Evolutionary conservation across 1,140 invertebrate species (phyloP), one percentile per base, ranked within the genome.

Genomic region (Holcopasites calliopsidis): DNA sequence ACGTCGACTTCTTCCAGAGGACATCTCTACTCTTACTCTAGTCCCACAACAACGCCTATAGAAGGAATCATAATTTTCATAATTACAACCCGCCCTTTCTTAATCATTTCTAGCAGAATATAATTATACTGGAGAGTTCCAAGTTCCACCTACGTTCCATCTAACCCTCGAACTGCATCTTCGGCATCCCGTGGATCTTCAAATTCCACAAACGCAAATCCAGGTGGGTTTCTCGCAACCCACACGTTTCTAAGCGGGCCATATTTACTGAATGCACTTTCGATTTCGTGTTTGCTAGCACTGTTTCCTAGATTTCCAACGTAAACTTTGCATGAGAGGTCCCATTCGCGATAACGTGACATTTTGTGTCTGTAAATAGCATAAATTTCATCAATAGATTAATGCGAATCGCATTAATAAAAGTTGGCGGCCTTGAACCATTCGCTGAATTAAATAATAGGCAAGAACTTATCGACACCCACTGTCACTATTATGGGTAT

Each of bases 141-240:
- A n/a, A n/a, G n/a, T n/a, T n/a, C 52, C 73, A 94, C 96, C 94
- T 93, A 97, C 95, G 96, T 97, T 93, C 98, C 98, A 93, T 99
- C 98, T 72, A 99, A 92, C 57, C 95, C 97, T 86, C 97, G 93
- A n/a, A 98, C 97, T 62, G 98, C 97, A 93, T 99, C 98, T 91
- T 99, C 97, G 18, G 98, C 98, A 92, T 99, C 99, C 79, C 98
- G 93, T 7, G 96, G 94, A 91, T 99, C 98, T 92, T 99, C 98
- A 93, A 97, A 99, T 92, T 99, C 99, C 23, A 99, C 96, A 93
- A 99, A 99, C 11, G 98, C 98, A 93, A 99, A 99, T 8, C 98
- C 96, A 13, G 97, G 97, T 42, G 97, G 97, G 91, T 97, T 98
- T 87, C 96, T 92, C 0, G 98, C 98, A 23, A 99, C 98, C 98